Conservation (phyloP, 2,113 vertebrate species). For the Dasyurus viverrinus region DNA sequence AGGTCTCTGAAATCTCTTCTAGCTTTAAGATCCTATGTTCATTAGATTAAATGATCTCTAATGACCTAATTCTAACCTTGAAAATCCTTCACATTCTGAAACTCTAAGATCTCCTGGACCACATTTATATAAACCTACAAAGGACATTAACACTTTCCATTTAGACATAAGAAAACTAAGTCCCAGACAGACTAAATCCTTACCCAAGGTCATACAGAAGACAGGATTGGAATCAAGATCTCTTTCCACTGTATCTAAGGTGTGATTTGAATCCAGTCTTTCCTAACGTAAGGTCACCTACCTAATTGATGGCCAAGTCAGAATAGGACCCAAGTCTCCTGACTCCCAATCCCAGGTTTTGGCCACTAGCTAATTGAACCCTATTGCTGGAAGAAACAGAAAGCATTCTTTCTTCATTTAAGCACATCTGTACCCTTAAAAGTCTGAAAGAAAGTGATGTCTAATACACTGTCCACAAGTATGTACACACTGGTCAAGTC, state of each 20-base stretch:
- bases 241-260: background rate
- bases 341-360: background rate
- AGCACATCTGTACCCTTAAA: background rate
- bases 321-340: background rate
- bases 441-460: background rate
- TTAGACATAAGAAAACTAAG: background rate
- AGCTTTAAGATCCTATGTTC: background rate
- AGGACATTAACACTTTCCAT: background rate
- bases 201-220: background rate
- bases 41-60: background rate
- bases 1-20: background rate
- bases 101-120: background rate
- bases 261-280: no score
- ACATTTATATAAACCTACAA: background rate
- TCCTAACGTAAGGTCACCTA: no score
- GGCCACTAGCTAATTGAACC: background rate
- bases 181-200: background rate
- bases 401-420: background rate
- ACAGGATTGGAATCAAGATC: background rate
- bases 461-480: background rate
- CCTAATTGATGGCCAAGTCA: background rate
- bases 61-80: background rate
- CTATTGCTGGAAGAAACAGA: background rate
- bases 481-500: slow-evolving; percentile 16
- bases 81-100: background rate